These are phyloP conservation scores for Sebastes itinus DNA, from an alignment of 2,797 vertebrate species.

Conservation along the genomic window DNA sequence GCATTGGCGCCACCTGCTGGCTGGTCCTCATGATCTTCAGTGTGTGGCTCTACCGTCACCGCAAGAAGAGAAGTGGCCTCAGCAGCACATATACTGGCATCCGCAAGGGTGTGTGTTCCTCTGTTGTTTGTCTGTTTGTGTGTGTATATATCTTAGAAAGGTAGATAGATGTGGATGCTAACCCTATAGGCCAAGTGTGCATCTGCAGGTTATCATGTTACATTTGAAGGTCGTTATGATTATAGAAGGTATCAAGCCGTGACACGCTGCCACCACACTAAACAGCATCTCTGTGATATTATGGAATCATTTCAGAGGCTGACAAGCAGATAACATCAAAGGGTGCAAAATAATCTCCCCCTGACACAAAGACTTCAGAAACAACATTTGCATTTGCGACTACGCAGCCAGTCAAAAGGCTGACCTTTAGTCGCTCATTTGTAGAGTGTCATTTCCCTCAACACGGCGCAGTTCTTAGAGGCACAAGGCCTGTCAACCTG, in stretches of 20 bases:
- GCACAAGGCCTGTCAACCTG: slow-evolving; percentile 69
- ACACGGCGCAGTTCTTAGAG: slow-evolving; percentile 20
- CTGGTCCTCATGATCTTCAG: slow-evolving; percentile 98
- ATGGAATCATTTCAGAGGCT: slow-evolving; percentile 37
- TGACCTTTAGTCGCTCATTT: slow-evolving; percentile 77
- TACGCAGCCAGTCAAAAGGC: slow-evolving; percentile 69
- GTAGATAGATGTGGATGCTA: neutral
- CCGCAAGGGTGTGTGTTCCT: slow-evolving; percentile 88
- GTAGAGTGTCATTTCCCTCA: slow-evolving; percentile 53
- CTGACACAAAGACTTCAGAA: slow-evolving; percentile 66
- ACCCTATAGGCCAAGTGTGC: neutral
- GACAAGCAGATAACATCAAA: slow-evolving; percentile 71
- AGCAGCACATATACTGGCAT: slow-evolving; percentile 96
- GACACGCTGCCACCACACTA: slow-evolving; percentile 19
- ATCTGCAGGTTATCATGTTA: neutral
- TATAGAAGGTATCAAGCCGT: slow-evolving; percentile 14
- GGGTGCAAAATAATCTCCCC: slow-evolving; percentile 61
- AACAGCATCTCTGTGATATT: slow-evolving; percentile 45
- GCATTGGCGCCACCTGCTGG: slow-evolving; percentile 97
- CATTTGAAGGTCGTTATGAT: slow-evolving; percentile 9
- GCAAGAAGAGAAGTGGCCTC: slow-evolving; percentile 94
- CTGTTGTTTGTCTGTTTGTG: neutral
- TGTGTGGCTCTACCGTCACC: slow-evolving; percentile 96
- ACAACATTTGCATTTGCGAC: slow-evolving; percentile 66
- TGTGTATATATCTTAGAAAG: neutral